Evolutionary conservation across 1,140 invertebrate species (phyloP).

Genomic region (Drosophila nannoptera): DNA sequence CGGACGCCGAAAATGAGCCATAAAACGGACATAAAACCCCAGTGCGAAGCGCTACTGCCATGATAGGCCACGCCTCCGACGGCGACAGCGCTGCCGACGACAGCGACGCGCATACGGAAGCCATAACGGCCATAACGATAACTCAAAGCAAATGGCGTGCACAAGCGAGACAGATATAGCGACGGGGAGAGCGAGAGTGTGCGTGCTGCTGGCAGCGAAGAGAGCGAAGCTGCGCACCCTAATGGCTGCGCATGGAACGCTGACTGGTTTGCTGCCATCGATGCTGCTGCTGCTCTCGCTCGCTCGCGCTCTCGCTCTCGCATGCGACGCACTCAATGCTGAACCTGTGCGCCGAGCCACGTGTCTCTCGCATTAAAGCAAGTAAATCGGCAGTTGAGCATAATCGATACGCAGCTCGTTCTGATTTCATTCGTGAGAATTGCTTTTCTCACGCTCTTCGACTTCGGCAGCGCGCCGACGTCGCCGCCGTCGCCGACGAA

Average conservation of each 20-base stretch:
- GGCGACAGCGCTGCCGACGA: conserved; percentile 33
- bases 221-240: conserved; percentile 59
- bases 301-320: conserved; percentile 23
- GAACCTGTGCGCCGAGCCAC: conserved; percentile 53
- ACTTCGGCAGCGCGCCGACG: conserved; percentile 47
- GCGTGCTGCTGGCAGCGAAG: conserved; percentile 11
- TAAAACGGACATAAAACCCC: conserved; percentile 74
- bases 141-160: conserved; percentile 67
- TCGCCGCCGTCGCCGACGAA: conserved; percentile 41
- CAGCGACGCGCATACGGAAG: conserved; percentile 70
- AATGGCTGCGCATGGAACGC: conserved; percentile 59
- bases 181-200: conserved; percentile 20
- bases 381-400: conserved; percentile 73
- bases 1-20: conserved; percentile 73
- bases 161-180: conserved; percentile 41
- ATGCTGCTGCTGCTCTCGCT: conserved; percentile 23
- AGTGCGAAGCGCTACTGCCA: conserved; percentile 66
- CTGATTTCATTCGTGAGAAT: conserved; percentile 71
- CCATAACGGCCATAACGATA: conserved; percentile 77
- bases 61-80: conserved; percentile 61
- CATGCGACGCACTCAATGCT: conserved; percentile 3
- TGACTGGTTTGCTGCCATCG: conserved; percentile 29
- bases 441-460: conserved; percentile 74
- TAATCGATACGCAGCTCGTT: conserved; percentile 72
- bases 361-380: conserved; percentile 73